A percentile compares a stretch with the other conserved stretches of the same genome.
phyloP scores from a whole-genome alignment of 1,140 invertebrate genomes.

The Lerema accius region DNA sequence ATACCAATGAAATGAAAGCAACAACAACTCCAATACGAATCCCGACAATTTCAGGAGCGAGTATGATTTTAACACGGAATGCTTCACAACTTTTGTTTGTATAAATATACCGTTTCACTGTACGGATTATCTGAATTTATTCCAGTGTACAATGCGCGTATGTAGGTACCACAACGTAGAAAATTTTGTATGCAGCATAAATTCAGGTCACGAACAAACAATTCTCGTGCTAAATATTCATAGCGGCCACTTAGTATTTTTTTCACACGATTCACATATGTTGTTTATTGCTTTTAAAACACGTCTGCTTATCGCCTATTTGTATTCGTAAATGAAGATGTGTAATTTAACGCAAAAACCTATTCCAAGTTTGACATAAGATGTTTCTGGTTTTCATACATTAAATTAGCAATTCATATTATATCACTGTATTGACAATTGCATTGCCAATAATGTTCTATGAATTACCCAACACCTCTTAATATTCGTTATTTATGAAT shows the following conservation, averaged over 20 bases:
- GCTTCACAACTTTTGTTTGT: constrained; percentile 32
- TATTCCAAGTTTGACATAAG: constrained; percentile 10
- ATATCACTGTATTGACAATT: neutral
- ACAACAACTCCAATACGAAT: constrained; percentile 15
- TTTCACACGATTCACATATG: constrained; percentile 43
- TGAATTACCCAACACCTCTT: constrained; percentile 7
- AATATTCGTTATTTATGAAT: neutral
- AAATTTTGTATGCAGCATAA: constrained; percentile 61
- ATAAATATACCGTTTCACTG: constrained; percentile 27
- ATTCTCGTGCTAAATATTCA: constrained; percentile 64
- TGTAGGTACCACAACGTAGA: constrained; percentile 47
- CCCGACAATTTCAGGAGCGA: constrained; percentile 24
- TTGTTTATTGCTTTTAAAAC: constrained; percentile 36
- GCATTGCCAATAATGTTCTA: neutral
- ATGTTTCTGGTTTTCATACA: neutral
- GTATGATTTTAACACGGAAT: constrained; percentile 30
- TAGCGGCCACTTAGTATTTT: constrained; percentile 47
- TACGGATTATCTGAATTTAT: constrained; percentile 33
- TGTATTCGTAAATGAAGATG: constrained; percentile 34
- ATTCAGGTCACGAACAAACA: constrained; percentile 72
- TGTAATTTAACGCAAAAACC: constrained; percentile 20
- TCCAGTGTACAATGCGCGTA: constrained; percentile 49
- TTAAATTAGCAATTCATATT: constrained; percentile 23
- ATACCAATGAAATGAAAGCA: constrained; percentile 11
- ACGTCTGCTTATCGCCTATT: constrained; percentile 37